Base-by-base conservation (phyloP, 2,797 vertebrate genomes). In the Gambelia wislizenii region DNA sequence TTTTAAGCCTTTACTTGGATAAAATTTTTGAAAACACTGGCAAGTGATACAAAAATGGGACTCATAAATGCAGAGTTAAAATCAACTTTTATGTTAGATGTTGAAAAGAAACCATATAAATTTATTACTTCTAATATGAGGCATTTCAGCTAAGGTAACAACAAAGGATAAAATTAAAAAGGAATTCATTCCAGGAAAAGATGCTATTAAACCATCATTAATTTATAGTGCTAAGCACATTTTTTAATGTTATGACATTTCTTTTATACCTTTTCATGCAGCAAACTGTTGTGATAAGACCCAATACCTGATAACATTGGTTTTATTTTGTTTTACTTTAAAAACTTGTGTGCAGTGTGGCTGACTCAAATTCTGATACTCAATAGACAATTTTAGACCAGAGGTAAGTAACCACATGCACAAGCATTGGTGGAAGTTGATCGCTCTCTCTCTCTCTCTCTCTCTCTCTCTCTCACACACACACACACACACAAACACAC, bases 111-210 rank as follows among this genome's bases (percentile, higher is more conserved):
- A 56, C 78, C 47, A 69, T 89, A 86, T 70, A 83, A 74, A 81
- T 86, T 83, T 81, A 86, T 36, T 39, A 54, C 79, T 83, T 82
- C 56, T 69, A 67, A 86, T 83, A 69, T 82, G 89, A 89, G 36
- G 14, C 44, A 76, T 83, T 89, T 83, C 72, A 20, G 47, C 89
- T 83, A 76, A 89, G 56, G 36, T 75, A 76, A 67, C 84, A 86
- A 89, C 44, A 86, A 77, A 86, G 59, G 59, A 47, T 86, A 83
- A 83, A 69, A 86, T 77, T 89, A 86, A 89, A 86, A 83, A 13
- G 54, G 13, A 54, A 44, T 67, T 81, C 79, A 56, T 75, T 83
- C 47, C 49, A 75, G 59, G 49, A 89, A 86, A 83, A 47, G 42
- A 36, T 5, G 39, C 47, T 47, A 52, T 77, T 83, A 54, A 83